A percentile compares a stretch with the other conserved stretches of the same genome.
Conservation (phyloP, 2,888 invertebrate species). For the Perithous albicinctus region DNA sequence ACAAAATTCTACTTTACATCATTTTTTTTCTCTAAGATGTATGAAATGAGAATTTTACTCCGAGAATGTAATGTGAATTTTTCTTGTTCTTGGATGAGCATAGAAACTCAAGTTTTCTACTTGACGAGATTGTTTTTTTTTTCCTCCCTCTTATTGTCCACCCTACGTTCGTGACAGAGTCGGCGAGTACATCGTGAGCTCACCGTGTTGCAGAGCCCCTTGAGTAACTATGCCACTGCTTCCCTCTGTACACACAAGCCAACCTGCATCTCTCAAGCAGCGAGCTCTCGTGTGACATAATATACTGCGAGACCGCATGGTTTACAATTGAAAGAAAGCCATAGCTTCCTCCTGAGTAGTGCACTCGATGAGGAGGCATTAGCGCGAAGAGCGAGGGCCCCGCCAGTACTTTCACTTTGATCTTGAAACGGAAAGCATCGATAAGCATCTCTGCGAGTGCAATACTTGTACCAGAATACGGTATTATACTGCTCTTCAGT, state of each 20-base stretch:
- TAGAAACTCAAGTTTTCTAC: constrained; percentile 14
- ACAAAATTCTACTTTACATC: neutral
- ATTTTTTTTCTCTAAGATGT: neutral
- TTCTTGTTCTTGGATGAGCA: neutral
- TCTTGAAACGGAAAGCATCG: constrained; percentile 75
- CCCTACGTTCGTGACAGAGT: constrained; percentile 8
- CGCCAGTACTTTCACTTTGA: constrained; percentile 73
- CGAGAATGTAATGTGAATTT: neutral
- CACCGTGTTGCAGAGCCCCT: constrained; percentile 11
- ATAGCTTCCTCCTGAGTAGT: constrained; percentile 68
- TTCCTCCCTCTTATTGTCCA: neutral
- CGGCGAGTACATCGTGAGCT: neutral
- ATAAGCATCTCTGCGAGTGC: constrained; percentile 72
- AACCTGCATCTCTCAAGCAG: constrained; percentile 52
- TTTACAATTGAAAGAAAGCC: constrained; percentile 74
- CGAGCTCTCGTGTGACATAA: constrained; percentile 67
- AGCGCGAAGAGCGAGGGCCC: constrained; percentile 61
- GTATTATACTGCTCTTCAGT: constrained; percentile 27
- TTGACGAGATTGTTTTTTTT: neutral
- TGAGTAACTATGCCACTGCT: constrained; percentile 6
- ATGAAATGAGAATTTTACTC: neutral
- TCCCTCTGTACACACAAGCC: constrained; percentile 15
- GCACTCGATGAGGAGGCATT: constrained; percentile 72
- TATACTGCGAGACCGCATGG: constrained; percentile 53
- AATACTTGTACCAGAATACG: constrained; percentile 20